Evolutionary conservation across 2,113 vertebrate genomes (phyloP).

Genomic region (Leptobrachium leishanense): DNA sequence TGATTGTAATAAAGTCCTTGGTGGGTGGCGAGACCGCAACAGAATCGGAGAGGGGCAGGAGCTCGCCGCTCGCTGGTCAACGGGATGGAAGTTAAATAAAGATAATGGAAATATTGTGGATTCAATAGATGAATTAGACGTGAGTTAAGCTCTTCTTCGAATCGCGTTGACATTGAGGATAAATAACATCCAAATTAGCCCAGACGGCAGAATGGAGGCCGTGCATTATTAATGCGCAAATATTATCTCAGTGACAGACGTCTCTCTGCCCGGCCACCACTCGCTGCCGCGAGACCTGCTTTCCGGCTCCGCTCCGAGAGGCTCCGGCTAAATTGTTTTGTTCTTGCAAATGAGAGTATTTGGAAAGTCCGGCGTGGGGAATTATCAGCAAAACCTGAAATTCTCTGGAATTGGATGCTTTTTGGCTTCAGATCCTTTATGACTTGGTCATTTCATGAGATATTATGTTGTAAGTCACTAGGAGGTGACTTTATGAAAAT

Average conservation of each 20-base stretch:
- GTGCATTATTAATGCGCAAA: slow-evolving; percentile 47
- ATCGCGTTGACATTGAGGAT: slow-evolving; percentile 22
- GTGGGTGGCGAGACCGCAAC: background rate
- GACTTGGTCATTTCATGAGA: no score
- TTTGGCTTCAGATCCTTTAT: no score
- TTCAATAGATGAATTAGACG: background rate
- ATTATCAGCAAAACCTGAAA: no score
- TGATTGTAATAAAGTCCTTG: no score
- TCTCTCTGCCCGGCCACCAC: slow-evolving; percentile 37
- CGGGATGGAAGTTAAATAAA: background rate
- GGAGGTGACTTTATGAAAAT: no score
- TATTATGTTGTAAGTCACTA: no score
- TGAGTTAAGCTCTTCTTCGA: slow-evolving; percentile 12
- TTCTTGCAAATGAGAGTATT: slow-evolving; percentile 19
- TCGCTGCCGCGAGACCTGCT: slow-evolving; percentile 11
- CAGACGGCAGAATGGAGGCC: slow-evolving; percentile 27
- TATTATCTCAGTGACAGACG: slow-evolving; percentile 44
- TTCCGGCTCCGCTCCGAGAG: slow-evolving; percentile 24
- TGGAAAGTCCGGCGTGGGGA: no score
- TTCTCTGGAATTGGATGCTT: no score
- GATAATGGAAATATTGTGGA: slow-evolving; percentile 11
- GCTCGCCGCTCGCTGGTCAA: background rate
- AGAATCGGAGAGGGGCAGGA: background rate
- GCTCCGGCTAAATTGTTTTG: slow-evolving; percentile 16
- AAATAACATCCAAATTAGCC: slow-evolving; percentile 43